phyloP scores from a whole-genome alignment of 92 coral and sea anemone species.

The Paragorgia papillata region DNA sequence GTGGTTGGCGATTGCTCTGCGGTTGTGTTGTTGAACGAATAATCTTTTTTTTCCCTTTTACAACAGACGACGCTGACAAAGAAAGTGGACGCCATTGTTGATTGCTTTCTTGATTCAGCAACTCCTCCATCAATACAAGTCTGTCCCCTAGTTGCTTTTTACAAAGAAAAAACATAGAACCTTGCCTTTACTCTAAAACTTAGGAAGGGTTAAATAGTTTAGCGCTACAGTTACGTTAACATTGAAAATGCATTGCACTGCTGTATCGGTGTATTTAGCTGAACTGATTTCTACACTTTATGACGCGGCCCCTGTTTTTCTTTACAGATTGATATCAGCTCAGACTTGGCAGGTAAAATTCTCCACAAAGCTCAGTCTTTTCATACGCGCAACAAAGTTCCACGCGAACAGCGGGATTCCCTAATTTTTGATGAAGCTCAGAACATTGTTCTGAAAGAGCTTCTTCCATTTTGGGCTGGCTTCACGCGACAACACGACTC shows the following conservation, averaged over 20 bases:
- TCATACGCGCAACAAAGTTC: conserved; percentile 67
- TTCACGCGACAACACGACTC: conserved; percentile 78
- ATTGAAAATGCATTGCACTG: too few relatives aligned
- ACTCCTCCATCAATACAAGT: conserved; percentile 99
- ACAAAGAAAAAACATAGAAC: too few relatives aligned
- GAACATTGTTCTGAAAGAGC: conserved; percentile 80
- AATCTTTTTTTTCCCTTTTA: conserved; percentile 1
- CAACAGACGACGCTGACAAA: conserved; percentile 74
- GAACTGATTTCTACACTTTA: too few relatives aligned
- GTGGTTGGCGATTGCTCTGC: not conserved
- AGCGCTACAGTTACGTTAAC: too few relatives aligned
- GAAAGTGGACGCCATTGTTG: conserved; percentile 91
- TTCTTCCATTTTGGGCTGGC: conserved; percentile 98
- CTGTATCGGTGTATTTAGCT: too few relatives aligned
- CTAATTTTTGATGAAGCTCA: conserved; percentile 91
- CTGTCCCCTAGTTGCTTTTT: not conserved
- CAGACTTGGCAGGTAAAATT: conserved; percentile 87
- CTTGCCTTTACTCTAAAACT: too few relatives aligned
- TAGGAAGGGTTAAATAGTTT: too few relatives aligned
- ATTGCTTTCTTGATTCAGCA: conserved; percentile 97
- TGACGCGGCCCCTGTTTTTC: too few relatives aligned
- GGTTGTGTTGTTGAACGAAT: too few relatives aligned
- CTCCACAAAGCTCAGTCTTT: conserved; percentile 88
- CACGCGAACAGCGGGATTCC: conserved; percentile 91
- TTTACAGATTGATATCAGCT: conserved; percentile 88